Base-by-base conservation (phyloP, 2,888 invertebrate genomes). In the Scaptomyza reducta region DNA sequence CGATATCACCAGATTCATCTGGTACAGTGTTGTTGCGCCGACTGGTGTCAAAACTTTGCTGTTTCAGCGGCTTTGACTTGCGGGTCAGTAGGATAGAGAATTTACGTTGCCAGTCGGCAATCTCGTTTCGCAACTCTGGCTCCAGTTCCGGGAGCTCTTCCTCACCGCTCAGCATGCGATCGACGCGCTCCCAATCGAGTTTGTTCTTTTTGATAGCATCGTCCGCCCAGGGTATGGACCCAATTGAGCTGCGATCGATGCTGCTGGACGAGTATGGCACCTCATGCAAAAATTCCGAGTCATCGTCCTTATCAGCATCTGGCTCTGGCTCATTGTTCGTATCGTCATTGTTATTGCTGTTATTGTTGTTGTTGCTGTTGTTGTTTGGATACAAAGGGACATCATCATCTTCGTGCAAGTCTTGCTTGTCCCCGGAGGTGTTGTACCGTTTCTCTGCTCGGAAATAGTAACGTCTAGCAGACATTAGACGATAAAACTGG, bases 161-260 rank as follows among this genome's bases (percentile, higher is more conserved):
- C 58, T 91, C 87, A 0, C 91, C 90, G 33, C 85, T 79, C 40
- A 92, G 75, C 85, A 91, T 89, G 9, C 90, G 79, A 45, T 92
- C 92, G 5, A 92, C 88, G 13, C 85, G 87, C 55, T 92, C 91
- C 92, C 92, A 92, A 69, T 90, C 91, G 16, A 88, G 64, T 73
- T 90, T 89, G 61, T 92, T 92, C 67, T 91, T 90, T 54, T 91
- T 91, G 13, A 92, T 90, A 14, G 92, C 91, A 84, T 92, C 92
- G 60, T 91, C 91, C 3, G 92, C 91, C 92, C 92, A 92, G 0
- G 92, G 92, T 61, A 92, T 92, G 25, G 92, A 92, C n/a, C 91
- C 90, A 55, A 91, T 88, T 7, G 91, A 91, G 60, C 91, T 91
- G 44, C 92, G 88, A 60, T 91, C 92, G 25, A 89, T 67, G 60